phyloP scores from a whole-genome alignment of 2,113 vertebrate genomes.

The Tragulus kanchil region DNA sequence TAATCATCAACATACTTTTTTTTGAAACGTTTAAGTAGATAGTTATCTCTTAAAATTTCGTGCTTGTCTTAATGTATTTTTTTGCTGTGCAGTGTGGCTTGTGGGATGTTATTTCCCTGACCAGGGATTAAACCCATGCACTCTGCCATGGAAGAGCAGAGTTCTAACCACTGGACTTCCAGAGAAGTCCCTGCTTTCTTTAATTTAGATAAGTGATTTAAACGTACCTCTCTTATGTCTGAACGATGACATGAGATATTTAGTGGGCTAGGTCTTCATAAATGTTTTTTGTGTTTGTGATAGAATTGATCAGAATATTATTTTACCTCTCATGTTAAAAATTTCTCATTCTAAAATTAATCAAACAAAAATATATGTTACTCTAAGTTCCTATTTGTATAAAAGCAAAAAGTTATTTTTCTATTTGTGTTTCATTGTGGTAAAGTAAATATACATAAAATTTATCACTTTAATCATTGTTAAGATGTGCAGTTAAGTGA shows the following conservation, averaged over 20 bases:
- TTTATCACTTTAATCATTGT: neutral
- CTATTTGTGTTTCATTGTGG: neutral
- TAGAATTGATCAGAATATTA: neutral
- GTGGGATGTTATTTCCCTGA: neutral
- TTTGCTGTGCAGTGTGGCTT: neutral
- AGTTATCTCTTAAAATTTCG: neutral
- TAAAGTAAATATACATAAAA: neutral
- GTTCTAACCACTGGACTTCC: neutral
- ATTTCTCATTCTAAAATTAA: neutral
- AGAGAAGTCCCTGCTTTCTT: neutral
- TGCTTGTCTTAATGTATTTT: neutral
- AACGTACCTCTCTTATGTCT: neutral
- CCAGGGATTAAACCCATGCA: neutral
- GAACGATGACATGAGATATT: neutral
- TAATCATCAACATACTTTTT: neutral
- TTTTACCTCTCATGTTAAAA: neutral
- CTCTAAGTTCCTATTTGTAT: neutral
- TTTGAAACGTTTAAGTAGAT: neutral
- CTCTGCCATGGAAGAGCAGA: neutral
- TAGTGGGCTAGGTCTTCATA: neutral
- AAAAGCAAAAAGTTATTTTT: neutral
- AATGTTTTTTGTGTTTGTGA: neutral
- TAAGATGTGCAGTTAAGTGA: neutral
- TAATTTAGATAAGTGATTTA: conserved; percentile 27
- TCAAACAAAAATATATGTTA: neutral